Evolutionary conservation across 2,888 invertebrate genomes (phyloP).

Genomic region (Hirtodrosophila histrioides): DNA sequence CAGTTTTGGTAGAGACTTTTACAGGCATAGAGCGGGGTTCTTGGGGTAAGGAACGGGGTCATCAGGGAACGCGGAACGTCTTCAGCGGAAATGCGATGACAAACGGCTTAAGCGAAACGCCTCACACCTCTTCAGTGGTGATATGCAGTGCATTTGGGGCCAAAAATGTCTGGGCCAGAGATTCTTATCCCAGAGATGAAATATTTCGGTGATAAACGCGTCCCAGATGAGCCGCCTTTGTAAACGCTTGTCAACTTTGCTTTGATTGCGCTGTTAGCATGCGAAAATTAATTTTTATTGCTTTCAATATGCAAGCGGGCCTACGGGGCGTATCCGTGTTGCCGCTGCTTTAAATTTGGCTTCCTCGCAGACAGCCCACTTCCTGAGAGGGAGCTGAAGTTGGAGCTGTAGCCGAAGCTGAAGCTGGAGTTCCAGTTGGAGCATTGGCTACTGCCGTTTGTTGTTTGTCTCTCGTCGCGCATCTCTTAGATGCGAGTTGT

Average conservation of each 20-base stretch:
- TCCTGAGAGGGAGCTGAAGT: conserved; percentile 43
- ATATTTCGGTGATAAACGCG: conserved; percentile 79
- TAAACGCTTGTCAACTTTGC: conserved; percentile 77
- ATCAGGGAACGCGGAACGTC: conserved; percentile 18
- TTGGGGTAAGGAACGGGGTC: not conserved
- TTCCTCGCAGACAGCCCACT: conserved; percentile 52
- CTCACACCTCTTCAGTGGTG: conserved; percentile 51
- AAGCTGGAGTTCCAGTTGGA: conserved; percentile 1
- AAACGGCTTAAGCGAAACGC: conserved; percentile 53
- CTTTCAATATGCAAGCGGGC: conserved; percentile 64
- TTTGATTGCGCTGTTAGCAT: conserved; percentile 76
- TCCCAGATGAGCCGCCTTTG: conserved; percentile 69
- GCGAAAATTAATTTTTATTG: conserved; percentile 78
- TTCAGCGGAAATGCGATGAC: conserved; percentile 81
- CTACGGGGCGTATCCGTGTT: conserved; percentile 74
- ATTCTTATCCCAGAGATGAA: conserved; percentile 82
- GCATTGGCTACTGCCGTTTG: conserved; percentile 50
- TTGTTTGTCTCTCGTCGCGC: conserved; percentile 49
- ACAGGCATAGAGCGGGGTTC: not conserved
- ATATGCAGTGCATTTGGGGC: conserved; percentile 25
- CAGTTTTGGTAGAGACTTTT: conserved; percentile 23
- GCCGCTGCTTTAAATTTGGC: conserved; percentile 13
- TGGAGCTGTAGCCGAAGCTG: not conserved
- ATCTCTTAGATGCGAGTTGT: conserved; percentile 74
- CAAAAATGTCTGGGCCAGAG: conserved; percentile 38